A percentile compares a stretch with the other conserved stretches of the same genome.
phyloP scores from a whole-genome alignment of 2,113 vertebrate genomes.

The Phaethornis superciliosus region DNA sequence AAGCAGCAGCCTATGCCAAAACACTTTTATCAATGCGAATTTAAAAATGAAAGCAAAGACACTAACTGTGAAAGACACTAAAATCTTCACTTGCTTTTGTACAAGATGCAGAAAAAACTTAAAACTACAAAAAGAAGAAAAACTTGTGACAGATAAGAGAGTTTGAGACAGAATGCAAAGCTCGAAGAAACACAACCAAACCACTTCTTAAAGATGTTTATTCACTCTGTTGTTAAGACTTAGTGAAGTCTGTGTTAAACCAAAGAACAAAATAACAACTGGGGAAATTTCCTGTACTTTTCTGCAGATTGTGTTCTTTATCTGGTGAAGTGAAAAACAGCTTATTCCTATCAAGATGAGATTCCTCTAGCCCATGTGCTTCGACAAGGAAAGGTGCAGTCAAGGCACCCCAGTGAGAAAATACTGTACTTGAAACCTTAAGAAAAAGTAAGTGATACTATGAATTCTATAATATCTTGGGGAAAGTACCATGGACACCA shows the following conservation, averaged over 20 bases:
- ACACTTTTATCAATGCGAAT: not conserved
- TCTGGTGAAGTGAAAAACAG: not conserved
- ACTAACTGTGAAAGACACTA: not conserved
- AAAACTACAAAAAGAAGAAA: not conserved
- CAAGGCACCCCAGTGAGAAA: not conserved
- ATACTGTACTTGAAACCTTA: not conserved
- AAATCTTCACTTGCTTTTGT: not conserved
- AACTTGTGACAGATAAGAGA: not conserved
- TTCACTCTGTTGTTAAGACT: not conserved
- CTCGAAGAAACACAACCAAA: not conserved
- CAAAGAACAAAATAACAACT: not conserved
- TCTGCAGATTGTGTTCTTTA: not conserved
- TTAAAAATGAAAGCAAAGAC: not conserved
- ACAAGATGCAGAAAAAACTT: not conserved
- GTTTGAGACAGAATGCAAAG: not conserved
- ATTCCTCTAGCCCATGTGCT: not conserved
- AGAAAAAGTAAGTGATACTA: not conserved
- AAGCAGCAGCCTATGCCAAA: not conserved
- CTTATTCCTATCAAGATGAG: not conserved
- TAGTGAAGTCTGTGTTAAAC: rapidly evolving
- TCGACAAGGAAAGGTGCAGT: not conserved
- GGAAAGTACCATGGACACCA: not conserved
- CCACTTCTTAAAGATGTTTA: not conserved
- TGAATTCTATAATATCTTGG: not conserved
- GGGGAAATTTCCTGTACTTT: not conserved